These are phyloP conservation scores for Tenrec ecaudatus DNA, from an alignment of 2,113 vertebrate species.

Conservation along the genomic window DNA sequence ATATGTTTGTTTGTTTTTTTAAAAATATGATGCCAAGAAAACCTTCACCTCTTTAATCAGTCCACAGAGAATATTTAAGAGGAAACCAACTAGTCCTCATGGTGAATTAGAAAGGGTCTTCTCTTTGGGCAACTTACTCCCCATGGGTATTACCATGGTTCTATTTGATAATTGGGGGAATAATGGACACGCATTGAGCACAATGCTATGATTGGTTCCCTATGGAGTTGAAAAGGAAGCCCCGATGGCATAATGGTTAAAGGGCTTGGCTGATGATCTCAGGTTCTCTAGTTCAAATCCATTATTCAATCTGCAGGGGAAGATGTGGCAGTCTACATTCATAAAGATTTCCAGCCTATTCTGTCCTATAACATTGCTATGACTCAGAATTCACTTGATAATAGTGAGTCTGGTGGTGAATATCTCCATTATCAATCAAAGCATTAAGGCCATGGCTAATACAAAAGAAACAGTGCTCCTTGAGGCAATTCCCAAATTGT, in stretches of 20 bases:
- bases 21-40: neutral
- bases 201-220: constrained; percentile 26
- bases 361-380: neutral
- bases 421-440: neutral
- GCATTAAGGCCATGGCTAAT: neutral
- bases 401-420: neutral
- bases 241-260: neutral
- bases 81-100: neutral
- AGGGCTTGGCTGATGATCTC: neutral
- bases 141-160: neutral
- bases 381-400: neutral
- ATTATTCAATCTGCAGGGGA: neutral
- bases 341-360: neutral
- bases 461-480: neutral
- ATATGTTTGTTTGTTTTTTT: neutral
- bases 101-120: neutral
- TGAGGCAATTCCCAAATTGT: neutral
- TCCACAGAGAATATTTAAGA: constrained; percentile 15
- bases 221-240: neutral
- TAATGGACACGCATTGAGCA: neutral
- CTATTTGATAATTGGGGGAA: neutral
- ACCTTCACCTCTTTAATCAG: neutral
- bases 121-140: neutral
- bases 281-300: neutral
- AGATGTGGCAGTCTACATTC: neutral